Percentiles rank a stretch among this genome's conserved stretches.
These are phyloP conservation scores for Melipona beecheii DNA, from an alignment of 2,888 invertebrate species.

Conservation along the genomic window DNA sequence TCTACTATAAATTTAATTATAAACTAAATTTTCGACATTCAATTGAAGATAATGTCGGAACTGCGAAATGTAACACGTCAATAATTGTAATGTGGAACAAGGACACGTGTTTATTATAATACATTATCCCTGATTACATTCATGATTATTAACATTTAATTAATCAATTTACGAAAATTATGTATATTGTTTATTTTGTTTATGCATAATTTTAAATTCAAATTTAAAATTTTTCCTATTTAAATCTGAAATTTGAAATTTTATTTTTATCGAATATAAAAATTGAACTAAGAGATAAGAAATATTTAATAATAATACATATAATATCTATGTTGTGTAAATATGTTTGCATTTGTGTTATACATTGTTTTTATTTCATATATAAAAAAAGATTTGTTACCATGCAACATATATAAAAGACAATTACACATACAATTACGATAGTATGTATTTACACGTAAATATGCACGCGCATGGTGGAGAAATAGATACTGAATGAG, in stretches of 20 bases:
- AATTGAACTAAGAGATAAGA: neutral
- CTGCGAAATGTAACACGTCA: constrained; percentile 56
- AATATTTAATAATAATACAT: neutral
- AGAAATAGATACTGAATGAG: neutral
- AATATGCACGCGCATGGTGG: neutral
- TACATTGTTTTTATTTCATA: neutral
- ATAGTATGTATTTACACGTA: neutral
- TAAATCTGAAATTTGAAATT: neutral
- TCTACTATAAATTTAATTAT: neutral
- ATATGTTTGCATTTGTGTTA: neutral
- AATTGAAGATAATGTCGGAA: constrained; percentile 17
- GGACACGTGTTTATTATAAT: constrained; percentile 56
- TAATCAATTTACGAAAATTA: neutral
- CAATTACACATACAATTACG: neutral
- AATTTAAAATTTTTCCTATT: neutral
- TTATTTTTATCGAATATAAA: neutral
- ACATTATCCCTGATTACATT: constrained; percentile 12
- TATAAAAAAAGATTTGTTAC: neutral
- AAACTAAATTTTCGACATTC: neutral
- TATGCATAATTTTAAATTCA: neutral
- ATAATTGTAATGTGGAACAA: constrained; percentile 67
- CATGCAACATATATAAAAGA: neutral
- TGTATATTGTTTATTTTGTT: neutral
- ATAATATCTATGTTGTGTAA: no score
- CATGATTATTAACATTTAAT: constrained; percentile 13